phyloP scores from a whole-genome alignment of 2,113 vertebrate genomes.

The Sylvia atricapilla region DNA sequence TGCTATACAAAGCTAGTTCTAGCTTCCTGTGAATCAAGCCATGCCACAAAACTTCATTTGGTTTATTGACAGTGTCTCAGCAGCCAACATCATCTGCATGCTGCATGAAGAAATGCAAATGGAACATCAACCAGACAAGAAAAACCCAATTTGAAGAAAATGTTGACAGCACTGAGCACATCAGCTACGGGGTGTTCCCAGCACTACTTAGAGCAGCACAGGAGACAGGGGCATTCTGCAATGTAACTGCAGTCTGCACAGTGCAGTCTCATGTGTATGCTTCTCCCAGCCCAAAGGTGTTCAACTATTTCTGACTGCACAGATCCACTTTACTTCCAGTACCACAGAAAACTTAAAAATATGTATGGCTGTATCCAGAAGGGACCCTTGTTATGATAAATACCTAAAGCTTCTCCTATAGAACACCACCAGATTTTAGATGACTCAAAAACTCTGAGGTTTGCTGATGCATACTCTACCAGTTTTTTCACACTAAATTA shows the following conservation, averaged over 20 bases:
- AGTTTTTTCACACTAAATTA: neutral
- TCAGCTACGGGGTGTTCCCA: neutral
- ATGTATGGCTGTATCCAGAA: neutral
- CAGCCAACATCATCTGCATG: neutral
- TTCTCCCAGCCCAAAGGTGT: neutral
- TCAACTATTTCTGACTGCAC: neutral
- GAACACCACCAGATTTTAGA: neutral
- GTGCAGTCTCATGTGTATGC: neutral
- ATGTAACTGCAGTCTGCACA: neutral
- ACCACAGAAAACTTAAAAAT: neutral
- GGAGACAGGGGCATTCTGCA: neutral
- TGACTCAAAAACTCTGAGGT: neutral
- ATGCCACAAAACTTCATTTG: conserved; percentile 1
- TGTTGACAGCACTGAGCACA: neutral
- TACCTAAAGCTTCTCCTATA: neutral
- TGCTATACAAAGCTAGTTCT: neutral
- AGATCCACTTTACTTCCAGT: neutral
- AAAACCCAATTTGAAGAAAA: neutral
- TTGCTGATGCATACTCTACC: neutral
- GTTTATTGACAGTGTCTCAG: conserved; percentile 27
- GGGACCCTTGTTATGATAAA: neutral
- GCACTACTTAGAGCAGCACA: neutral
- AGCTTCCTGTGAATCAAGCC: neutral
- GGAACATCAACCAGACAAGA: neutral
- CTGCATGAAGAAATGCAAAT: neutral